Conservation (phyloP, 2,888 invertebrate genomes). For the Chesias legatella region DNA sequence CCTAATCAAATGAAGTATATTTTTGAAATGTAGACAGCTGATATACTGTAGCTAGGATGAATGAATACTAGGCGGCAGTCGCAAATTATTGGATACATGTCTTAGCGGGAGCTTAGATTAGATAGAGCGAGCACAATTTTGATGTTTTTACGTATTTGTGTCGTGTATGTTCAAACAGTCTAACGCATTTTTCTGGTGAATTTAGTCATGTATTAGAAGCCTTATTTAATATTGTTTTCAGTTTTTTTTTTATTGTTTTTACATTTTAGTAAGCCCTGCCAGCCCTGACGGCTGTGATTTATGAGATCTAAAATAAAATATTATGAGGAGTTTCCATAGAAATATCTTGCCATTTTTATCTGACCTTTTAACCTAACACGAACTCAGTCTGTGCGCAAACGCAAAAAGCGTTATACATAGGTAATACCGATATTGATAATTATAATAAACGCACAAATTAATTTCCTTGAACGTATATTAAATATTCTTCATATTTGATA, state of each 20-base stretch:
- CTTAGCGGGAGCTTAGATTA: constrained; percentile 23
- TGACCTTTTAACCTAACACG: too few species aligned
- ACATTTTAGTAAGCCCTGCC: too few species aligned
- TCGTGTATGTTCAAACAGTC: constrained; percentile 22
- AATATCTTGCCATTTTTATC: too few species aligned
- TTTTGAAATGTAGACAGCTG: constrained; percentile 58
- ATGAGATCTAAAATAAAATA: too few species aligned
- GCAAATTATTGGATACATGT: constrained; percentile 10
- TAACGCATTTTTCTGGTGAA: constrained; percentile 1
- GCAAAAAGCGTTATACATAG: too few species aligned
- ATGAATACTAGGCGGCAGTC: constrained; percentile 39
- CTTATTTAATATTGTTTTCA: not conserved
- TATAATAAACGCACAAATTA: too few species aligned
- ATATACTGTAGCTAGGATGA: constrained; percentile 60
- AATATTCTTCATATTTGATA: too few species aligned
- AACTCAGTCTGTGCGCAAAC: too few species aligned
- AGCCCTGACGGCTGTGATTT: too few species aligned
- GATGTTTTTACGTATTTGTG: constrained; percentile 41
- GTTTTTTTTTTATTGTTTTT: constrained; percentile 2
- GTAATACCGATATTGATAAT: too few species aligned
- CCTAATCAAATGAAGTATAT: constrained; percentile 63
- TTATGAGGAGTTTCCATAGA: too few species aligned
- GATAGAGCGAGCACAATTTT: constrained; percentile 41
- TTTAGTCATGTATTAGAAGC: not conserved
- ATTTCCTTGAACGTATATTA: too few species aligned